Percentiles rank a stretch among this genome's conserved stretches.
phyloP scores from a whole-genome alignment of 1,140 invertebrate species.

The Colletes latitarsis region DNA sequence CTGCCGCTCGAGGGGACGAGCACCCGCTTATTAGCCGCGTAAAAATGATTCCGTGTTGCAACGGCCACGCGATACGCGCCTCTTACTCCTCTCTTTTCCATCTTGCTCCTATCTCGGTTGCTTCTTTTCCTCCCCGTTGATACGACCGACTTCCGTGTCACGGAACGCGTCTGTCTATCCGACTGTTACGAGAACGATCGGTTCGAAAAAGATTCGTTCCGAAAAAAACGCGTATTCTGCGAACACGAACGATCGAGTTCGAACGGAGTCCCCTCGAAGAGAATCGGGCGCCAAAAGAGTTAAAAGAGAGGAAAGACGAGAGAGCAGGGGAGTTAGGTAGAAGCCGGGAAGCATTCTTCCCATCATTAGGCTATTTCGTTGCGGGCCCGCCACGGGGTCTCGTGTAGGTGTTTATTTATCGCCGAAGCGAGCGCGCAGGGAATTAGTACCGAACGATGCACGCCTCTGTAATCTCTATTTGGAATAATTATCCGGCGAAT shows the following conservation, averaged over 20 bases:
- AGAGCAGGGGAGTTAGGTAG: neutral
- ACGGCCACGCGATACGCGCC: conserved; percentile 49
- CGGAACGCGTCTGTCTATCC: too few species aligned
- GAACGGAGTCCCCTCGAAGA: neutral
- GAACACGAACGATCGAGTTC: neutral
- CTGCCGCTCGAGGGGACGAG: conserved; percentile 45
- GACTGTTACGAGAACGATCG: neutral
- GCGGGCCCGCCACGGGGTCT: conserved; percentile 35
- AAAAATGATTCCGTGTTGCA: conserved; percentile 57
- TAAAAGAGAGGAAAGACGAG: neutral
- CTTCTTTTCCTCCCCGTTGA: conserved; percentile 15
- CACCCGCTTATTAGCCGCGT: conserved; percentile 57
- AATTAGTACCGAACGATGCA: conserved; percentile 38
- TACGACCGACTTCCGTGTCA: neutral
- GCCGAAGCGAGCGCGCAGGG: conserved; percentile 22
- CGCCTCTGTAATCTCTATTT: conserved; percentile 27
- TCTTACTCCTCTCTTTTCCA: neutral
- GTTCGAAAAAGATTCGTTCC: neutral
- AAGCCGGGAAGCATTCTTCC: conserved; percentile 40
- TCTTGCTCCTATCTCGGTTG: neutral
- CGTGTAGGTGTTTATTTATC: conserved; percentile 55
- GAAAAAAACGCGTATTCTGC: neutral
- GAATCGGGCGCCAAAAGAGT: neutral
- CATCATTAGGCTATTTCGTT: conserved; percentile 51
- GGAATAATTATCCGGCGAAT: conserved; percentile 19